Base-by-base conservation (phyloP, 2,888 invertebrate species). In the Ecliptopera silaceata region DNA sequence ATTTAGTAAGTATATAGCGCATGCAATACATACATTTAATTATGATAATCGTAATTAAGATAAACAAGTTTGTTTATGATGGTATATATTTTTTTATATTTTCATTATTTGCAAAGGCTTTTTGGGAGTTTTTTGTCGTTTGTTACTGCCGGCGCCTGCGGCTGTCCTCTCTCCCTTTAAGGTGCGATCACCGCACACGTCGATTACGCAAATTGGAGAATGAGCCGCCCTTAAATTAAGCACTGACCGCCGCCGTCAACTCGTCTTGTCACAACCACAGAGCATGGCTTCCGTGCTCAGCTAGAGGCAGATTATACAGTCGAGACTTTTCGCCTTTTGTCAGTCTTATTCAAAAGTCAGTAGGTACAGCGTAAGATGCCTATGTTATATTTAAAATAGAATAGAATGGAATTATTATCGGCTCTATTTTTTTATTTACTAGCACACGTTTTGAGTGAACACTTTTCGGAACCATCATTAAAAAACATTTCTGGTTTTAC, bases 171-270 rank as follows among this genome's bases (percentile, higher is more conserved):
- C 61, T 56, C 85, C 86, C 53, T 66, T 84, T 82, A 88, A 65
- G 88, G 86, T 56, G 48, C 59, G 60, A 61, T 69, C 77, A 72
- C 84, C 87, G 72, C 89, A 88, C 87, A 88, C 85, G 84, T 71
- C 74, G 79, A 82, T 85, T 85, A 83, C 80, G 81, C 82, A 81
- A 84, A 84, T 79, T 74, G 72, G 70, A 74, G 72, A 77, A 65
- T 69, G 65, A 70, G 71, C 79, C 80, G 80, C 80, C 80, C 77
- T 84, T 74, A 84, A 83, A 86, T 88, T 87, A 88, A 77, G 66
- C 63, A 64, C 66, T 60, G 56, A 70, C 72, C 76, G 79, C 72
- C 77, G 80, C 80, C 78, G 76, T 71, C 76, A 70, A 62, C 65
- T 70, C 81, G 79, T 82, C 75, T 75, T 78, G 76, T 80, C 80